These are phyloP conservation scores for Paraplagusia blochii DNA, from an alignment of 2,113 vertebrate genomes.

Conservation along the genomic window DNA sequence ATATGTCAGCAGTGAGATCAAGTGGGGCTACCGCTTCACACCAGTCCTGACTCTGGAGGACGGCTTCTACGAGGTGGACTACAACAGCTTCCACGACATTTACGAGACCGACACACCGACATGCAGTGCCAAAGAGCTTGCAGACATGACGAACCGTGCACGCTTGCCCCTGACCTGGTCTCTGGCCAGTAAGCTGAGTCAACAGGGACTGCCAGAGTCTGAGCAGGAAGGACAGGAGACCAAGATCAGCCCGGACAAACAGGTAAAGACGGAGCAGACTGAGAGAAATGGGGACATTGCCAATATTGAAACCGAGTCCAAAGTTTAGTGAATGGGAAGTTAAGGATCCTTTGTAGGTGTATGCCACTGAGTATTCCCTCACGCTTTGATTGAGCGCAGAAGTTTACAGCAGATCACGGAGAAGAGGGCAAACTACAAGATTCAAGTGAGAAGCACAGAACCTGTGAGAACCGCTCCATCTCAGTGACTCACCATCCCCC, in stretches of 20 bases:
- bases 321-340: constrained; percentile 77
- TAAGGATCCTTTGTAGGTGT: neutral
- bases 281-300: constrained; percentile 92
- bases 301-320: constrained; percentile 92
- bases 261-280: constrained; percentile 72
- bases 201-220: constrained; percentile 83
- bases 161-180: constrained; percentile 93
- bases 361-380: too few relatives aligned
- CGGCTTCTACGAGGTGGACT: constrained; percentile 97
- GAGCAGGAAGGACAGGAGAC: constrained; percentile 77
- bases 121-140: constrained; percentile 90
- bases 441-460: too few relatives aligned
- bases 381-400: too few relatives aligned
- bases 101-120: constrained; percentile 94
- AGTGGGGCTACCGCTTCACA: constrained; percentile 96
- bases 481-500: constrained; percentile 37
- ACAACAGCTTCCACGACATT: constrained; percentile 97
- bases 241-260: constrained; percentile 40
- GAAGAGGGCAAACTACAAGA: too few relatives aligned
- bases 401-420: neutral
- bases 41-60: constrained; percentile 96
- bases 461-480: constrained; percentile 26
- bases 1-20: constrained; percentile 92
- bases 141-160: constrained; percentile 80
- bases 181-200: constrained; percentile 90